Evolutionary conservation across 2,113 vertebrate species (phyloP), one percentile per base, ranked within the genome.

Genomic region (Notechis scutatus): DNA sequence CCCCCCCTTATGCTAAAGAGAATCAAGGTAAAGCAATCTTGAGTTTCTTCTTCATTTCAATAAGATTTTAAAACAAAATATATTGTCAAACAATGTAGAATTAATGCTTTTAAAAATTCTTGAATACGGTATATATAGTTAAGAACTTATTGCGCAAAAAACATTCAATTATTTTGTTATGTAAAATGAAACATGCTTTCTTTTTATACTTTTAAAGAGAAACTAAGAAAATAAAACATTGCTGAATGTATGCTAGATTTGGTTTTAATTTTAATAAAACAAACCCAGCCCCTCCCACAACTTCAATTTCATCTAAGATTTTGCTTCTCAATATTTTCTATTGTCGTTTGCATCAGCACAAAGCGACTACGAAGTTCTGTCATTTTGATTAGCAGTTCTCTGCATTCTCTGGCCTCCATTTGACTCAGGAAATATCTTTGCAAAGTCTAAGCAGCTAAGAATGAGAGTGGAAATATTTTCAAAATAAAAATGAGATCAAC

Each of bases 381-480:
- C 24, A 45, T 93, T 55, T 47, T 89, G 87, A 93, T 92, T 90
- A 93, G 87, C 14, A 61, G 45, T 52, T 64, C 56, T 85, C 56
- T 34, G 24, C 14, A 57, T 85, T 85, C 52, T 52, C 69, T 52
- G 86, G 42, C 64, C 52, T 23, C 47, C 23, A 15, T 29, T 88
- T 89, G 87, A 89, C 87, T 91, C 59, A 87, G 54, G 54, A 89
- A 85, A 59, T 57, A 42, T 23, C 87, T 50, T 64, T 59, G 64
- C 54, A 89, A 54, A 54, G 54, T 45, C 88, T 34, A 12, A 90
- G 42, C 88, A 86, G 45, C 61, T 50, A 55, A 42, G 45, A 91
- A 81, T 57, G 23, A 59, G 21, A 89, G 29, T 87, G 14, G n/a
- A 59, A 54, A 74, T 69, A 55, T 59, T 42, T 86, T 52, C 50